Conservation (phyloP, 2,888 invertebrate species). For the Troglohyphantes excavatus region DNA sequence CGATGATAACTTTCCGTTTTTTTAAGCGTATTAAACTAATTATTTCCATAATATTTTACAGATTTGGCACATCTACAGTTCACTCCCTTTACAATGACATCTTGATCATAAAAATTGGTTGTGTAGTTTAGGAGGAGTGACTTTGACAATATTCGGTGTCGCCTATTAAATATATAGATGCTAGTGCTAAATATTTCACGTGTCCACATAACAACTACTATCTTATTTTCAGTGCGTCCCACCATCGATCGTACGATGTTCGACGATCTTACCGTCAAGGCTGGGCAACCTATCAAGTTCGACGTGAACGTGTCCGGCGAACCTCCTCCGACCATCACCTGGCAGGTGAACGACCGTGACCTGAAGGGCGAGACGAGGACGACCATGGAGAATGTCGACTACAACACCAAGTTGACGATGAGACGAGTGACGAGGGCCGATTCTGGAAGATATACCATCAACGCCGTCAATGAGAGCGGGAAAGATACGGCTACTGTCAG, state of each 20-base stretch:
- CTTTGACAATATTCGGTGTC: no score
- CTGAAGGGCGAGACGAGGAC: slow-evolving; percentile 83
- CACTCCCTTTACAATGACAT: no score
- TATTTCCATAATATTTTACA: no score
- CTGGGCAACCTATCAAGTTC: slow-evolving; percentile 95
- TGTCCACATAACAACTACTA: no score
- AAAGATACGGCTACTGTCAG: slow-evolving; percentile 96
- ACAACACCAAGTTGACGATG: slow-evolving; percentile 92
- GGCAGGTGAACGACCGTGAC: slow-evolving; percentile 93
- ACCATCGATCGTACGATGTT: slow-evolving; percentile 97
- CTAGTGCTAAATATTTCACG: no score
- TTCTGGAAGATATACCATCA: slow-evolving; percentile 94
- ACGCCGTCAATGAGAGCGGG: slow-evolving; percentile 96
- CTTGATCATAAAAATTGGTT: no score
- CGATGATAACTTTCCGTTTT: no score
- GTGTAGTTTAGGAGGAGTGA: no score
- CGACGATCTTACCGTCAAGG: slow-evolving; percentile 93
- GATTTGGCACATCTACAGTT: no score
- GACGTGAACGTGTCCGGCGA: slow-evolving; percentile 97
- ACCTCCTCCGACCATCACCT: slow-evolving; percentile 95
- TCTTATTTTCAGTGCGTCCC: slow-evolving; percentile 80
- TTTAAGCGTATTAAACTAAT: no score
- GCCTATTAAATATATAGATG: no score
- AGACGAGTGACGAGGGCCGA: slow-evolving; percentile 91
- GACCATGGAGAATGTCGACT: slow-evolving; percentile 86